These are phyloP conservation scores for Himalopsyche japonica DNA, from an alignment of 2,888 invertebrate genomes.

Conservation along the genomic window DNA sequence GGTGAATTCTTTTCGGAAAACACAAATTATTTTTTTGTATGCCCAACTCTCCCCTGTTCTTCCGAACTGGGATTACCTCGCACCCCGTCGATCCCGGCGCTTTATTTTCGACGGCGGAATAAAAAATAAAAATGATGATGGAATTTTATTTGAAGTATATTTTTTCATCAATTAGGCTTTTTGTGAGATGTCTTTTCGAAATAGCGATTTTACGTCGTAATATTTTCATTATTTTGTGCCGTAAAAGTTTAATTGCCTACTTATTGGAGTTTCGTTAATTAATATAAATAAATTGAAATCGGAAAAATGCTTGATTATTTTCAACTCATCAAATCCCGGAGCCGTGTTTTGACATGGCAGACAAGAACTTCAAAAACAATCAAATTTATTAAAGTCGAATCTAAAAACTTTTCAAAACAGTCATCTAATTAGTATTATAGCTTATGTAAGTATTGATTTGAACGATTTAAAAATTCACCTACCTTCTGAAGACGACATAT, in stretches of 20 bases:
- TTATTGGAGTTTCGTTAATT: not conserved
- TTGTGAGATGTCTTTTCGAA: not conserved
- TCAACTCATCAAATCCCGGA: no score
- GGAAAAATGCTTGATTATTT: no score
- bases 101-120: not conserved
- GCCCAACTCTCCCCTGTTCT: not conserved
- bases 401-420: no score
- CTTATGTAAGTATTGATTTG: no score
- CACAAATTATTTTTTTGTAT: not conserved
- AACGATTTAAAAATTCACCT: no score
- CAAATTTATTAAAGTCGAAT: no score
- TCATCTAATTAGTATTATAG: no score
- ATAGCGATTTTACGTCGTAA: not conserved
- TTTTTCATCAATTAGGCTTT: not conserved
- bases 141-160: not conserved
- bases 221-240: not conserved
- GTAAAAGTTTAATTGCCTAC: not conserved
- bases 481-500: no score
- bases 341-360: no score
- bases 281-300: no score
- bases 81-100: not conserved
- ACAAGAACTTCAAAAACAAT: no score
- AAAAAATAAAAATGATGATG: not conserved
- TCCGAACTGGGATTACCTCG: not conserved
- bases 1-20: not conserved